Conservation (phyloP, 2,797 vertebrate species). For the Apogon hyalosoma region DNA sequence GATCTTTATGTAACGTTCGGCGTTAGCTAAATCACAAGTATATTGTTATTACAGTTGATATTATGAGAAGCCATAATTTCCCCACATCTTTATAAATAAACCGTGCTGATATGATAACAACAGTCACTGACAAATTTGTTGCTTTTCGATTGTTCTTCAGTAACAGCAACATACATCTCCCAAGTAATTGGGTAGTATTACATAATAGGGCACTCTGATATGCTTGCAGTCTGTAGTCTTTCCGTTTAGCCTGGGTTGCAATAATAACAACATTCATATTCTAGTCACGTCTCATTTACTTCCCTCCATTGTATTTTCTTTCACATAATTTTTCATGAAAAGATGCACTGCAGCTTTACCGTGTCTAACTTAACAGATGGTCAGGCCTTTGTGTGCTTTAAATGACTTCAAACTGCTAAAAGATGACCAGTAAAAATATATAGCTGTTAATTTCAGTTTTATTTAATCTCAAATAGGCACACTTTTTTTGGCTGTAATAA, state of each 20-base stretch:
- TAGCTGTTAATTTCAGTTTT: too few species aligned
- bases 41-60: neutral
- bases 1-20: too few species aligned
- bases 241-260: conserved; percentile 13
- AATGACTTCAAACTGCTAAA: neutral
- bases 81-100: neutral
- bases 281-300: neutral
- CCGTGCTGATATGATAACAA: neutral
- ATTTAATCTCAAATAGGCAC: too few species aligned
- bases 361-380: neutral
- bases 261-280: conserved; percentile 12
- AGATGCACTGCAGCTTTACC: neutral
- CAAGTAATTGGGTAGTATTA: conserved; percentile 27
- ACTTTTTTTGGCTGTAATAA: too few species aligned
- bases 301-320: neutral
- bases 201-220: conserved; percentile 12
- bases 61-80: neutral
- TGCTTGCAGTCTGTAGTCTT: conserved; percentile 17
- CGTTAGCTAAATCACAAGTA: neutral
- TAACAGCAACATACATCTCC: conserved; percentile 18
- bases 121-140: conserved; percentile 1
- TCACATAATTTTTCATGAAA: neutral
- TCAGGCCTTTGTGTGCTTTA: neutral
- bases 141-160: conserved; percentile 16
- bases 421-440: neutral